Evolutionary conservation across 2,797 vertebrate genomes (phyloP).

Genomic region (Anguilla anguilla): DNA sequence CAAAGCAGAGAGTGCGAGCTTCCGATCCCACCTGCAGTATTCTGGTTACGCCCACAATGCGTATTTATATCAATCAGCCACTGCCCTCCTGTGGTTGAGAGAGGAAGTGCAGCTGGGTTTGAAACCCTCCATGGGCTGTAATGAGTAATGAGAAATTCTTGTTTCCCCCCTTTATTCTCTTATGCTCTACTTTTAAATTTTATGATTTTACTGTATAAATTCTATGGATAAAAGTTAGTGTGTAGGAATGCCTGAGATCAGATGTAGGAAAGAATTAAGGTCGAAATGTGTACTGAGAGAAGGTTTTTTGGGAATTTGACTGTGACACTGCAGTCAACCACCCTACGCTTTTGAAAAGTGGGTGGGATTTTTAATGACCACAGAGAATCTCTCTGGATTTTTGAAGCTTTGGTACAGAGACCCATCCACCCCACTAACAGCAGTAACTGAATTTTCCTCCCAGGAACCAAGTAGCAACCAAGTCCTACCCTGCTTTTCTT

Average conservation of each 20-base stretch:
- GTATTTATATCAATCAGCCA: not conserved
- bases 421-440: not conserved
- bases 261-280: not conserved
- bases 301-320: not conserved
- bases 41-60: not conserved
- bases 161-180: not conserved
- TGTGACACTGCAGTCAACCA: not conserved
- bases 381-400: not conserved
- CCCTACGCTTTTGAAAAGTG: no score
- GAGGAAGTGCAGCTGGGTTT: not conserved
- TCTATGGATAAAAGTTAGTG: not conserved
- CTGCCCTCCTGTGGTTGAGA: conserved; percentile 39
- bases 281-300: not conserved
- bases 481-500: not conserved
- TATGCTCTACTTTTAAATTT: not conserved
- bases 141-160: not conserved
- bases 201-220: not conserved
- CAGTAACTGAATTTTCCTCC: not conserved
- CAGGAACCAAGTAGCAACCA: not conserved
- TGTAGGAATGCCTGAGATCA: not conserved
- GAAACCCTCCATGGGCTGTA: not conserved
- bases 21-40: not conserved
- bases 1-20: not conserved
- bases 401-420: not conserved
- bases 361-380: not conserved